These are phyloP conservation scores for Neria commutata DNA, from an alignment of 2,888 invertebrate genomes.

Conservation along the genomic window DNA sequence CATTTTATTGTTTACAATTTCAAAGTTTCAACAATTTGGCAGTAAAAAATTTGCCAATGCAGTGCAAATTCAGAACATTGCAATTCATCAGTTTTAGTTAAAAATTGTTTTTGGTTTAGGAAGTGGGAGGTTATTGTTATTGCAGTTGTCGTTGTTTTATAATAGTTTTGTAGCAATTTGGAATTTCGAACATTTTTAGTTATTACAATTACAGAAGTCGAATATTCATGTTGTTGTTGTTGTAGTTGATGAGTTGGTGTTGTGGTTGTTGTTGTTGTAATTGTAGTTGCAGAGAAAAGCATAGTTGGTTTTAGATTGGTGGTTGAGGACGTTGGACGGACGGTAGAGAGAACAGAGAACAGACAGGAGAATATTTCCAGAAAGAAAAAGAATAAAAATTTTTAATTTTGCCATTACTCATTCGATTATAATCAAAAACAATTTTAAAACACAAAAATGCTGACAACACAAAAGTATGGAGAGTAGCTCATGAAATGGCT, in stretches of 20 bases:
- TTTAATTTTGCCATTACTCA: too few relatives aligned
- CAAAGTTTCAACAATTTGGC: slow-evolving; percentile 16
- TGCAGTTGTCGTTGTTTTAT: slow-evolving; percentile 23
- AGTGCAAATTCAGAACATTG: neutral
- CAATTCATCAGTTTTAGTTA: neutral
- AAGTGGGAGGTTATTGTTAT: slow-evolving; percentile 1
- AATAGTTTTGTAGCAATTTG: slow-evolving; percentile 7
- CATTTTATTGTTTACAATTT: slow-evolving; percentile 23
- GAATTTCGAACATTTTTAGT: neutral
- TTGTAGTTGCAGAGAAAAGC: slow-evolving; percentile 20
- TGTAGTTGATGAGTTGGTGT: slow-evolving; percentile 22
- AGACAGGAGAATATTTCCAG: neutral
- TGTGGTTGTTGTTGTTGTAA: slow-evolving; percentile 30
- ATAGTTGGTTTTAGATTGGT: slow-evolving; percentile 18
- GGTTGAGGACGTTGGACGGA: slow-evolving; percentile 17
- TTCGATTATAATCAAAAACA: neutral
- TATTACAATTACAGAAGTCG: slow-evolving; percentile 9
- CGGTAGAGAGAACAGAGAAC: slow-evolving; percentile 36
- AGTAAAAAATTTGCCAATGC: slow-evolving; percentile 24
- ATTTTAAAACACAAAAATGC: neutral
- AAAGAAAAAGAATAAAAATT: neutral
- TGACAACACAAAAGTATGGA: neutral
- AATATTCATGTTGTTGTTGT: slow-evolving; percentile 21
- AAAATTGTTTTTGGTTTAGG: slow-evolving; percentile 5
- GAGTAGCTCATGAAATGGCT: slow-evolving; percentile 23